These are phyloP conservation scores for Rhea americana DNA, from an alignment of 2,113 vertebrate species.

Conservation along the genomic window DNA sequence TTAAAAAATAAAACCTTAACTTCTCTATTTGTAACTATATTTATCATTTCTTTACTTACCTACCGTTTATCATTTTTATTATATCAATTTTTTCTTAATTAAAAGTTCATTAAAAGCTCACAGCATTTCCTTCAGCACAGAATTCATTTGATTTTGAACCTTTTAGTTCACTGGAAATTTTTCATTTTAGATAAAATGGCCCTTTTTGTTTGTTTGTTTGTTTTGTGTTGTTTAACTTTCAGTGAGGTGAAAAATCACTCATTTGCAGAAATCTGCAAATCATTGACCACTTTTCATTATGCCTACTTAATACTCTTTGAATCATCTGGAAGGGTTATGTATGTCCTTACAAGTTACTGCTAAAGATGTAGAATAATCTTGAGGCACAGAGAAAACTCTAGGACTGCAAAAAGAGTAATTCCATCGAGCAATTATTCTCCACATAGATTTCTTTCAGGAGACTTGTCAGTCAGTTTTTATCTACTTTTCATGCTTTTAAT, in stretches of 20 bases:
- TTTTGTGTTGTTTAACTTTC: not conserved
- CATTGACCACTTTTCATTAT: not conserved
- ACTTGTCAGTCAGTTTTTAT: not conserved
- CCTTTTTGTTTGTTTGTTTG: not conserved
- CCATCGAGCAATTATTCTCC: not conserved
- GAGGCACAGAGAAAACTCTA: not conserved
- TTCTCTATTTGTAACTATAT: not conserved
- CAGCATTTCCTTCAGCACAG: not conserved
- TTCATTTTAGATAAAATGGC: not conserved
- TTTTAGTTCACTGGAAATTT: not conserved
- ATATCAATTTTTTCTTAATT: not conserved
- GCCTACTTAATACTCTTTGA: not conserved
- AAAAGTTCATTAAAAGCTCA: not conserved
- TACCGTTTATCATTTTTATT: not conserved
- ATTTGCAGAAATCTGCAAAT: not conserved
- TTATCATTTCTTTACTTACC: not conserved
- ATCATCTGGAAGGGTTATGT: not conserved
- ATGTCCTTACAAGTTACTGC: not conserved
- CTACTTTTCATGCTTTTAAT: not conserved
- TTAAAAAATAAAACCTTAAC: not conserved
- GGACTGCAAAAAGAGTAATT: not conserved
- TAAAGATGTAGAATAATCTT: not conserved
- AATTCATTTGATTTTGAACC: not conserved
- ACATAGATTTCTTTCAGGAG: conserved; percentile 3
- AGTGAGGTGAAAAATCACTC: not conserved